Evolutionary conservation across 2,113 vertebrate genomes (phyloP), one percentile per base, ranked within the genome.

Genomic region (Colius striatus): DNA sequence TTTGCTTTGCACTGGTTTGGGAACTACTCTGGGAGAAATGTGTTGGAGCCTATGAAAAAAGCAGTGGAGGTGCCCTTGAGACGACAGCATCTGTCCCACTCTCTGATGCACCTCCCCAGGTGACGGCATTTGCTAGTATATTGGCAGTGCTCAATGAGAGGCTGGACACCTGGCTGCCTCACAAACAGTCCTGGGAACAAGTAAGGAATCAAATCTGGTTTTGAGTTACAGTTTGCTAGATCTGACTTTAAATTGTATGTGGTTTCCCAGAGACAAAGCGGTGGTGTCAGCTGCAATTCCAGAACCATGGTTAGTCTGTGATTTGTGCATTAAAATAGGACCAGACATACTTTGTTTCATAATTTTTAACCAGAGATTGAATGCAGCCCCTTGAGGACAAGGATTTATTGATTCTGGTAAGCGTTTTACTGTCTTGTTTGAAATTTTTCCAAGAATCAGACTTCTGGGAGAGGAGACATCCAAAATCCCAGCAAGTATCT

Each of bases 401-500:
- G 53, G n/a, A 51, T 4, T 4, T 92, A 91, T 92, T 94, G 91
- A 95, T 95, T 89, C 57, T 92, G n/a, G 71, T 91, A 79, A 85
- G 60, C 48, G 66, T 85, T 94, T 74, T 51, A 76, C 58, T 76
- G 22, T 62, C 57, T 87, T 82, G 36, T 94, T 92, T 95, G 89
- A 92, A 62, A 21, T 62, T 90, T 92, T 88, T 88, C 79, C 84
- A 89, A 61, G 65, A 93, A 63, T 74, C 25, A 50, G 77, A 50
- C 70, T 84, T 80, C 26, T 75, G 45, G 45, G 74, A 95, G 58
- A 87, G 79, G 71, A 79, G 25, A 73, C 6, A 78, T 65, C 67
- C 71, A 88, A 73, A 90, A 95, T 73, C n/a, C 30, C 51, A 77
- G 73, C 41, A 77, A 86, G 17, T 8, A 6, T 66, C 19, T 90